phyloP scores from a whole-genome alignment of 2,113 vertebrate species.

The Nothocercus nigrocapillus region DNA sequence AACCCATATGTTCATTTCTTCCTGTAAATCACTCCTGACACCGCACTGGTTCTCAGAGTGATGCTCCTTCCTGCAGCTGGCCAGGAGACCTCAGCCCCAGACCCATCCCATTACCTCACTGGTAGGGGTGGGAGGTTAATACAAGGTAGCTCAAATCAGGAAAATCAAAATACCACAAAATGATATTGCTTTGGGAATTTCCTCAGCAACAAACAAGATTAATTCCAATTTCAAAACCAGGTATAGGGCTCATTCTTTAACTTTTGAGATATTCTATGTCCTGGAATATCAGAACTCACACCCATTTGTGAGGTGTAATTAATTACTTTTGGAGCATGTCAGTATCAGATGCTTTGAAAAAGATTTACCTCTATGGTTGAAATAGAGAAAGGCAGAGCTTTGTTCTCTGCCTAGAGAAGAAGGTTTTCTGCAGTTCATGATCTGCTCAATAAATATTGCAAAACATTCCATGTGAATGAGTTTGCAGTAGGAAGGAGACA shows the following conservation, averaged over 20 bases:
- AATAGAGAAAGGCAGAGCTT: not conserved
- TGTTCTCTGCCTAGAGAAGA: not conserved
- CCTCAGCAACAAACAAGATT: not conserved
- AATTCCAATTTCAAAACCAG: not conserved
- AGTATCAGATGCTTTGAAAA: not conserved
- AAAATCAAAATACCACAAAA: not conserved
- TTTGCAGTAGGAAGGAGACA: not conserved
- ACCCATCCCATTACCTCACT: not conserved
- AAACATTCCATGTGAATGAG: not conserved
- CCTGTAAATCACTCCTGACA: not conserved
- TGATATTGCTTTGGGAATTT: not conserved
- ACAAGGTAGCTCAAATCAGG: rapidly evolving
- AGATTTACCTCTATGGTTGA: not conserved
- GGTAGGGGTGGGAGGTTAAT: not conserved
- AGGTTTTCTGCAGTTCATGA: not conserved
- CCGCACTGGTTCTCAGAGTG: rapidly evolving
- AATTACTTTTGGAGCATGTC: not conserved
- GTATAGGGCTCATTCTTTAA: not conserved
- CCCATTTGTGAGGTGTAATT: not conserved
- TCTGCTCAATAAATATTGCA: not conserved
- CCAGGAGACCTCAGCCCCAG: not conserved
- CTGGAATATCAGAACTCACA: not conserved
- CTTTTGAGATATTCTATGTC: not conserved
- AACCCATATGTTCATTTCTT: not conserved
- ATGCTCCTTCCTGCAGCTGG: not conserved